These are phyloP conservation scores for Melanotaenia maccullochi DNA, from an alignment of 2,797 vertebrate genomes.

Conservation along the genomic window DNA sequence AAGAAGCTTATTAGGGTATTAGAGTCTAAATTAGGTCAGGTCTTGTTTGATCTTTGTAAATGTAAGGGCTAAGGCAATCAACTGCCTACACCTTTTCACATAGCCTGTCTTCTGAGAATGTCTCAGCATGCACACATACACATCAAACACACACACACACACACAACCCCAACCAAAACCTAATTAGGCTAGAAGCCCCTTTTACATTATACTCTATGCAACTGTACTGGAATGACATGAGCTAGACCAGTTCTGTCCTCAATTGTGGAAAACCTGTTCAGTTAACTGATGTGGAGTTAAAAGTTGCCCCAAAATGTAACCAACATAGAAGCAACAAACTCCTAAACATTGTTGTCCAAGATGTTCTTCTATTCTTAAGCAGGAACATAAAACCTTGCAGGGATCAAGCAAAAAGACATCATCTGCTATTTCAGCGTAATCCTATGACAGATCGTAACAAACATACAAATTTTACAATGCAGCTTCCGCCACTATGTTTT, in stretches of 20 bases:
- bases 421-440: neutral
- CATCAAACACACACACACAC: neutral
- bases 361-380: neutral
- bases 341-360: neutral
- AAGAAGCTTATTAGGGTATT: constrained; percentile 56
- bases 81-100: constrained; percentile 29
- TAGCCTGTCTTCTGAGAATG: constrained; percentile 13
- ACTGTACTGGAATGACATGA: constrained; percentile 27
- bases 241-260: constrained; percentile 17
- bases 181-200: constrained; percentile 39
- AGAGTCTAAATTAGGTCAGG: constrained; percentile 53
- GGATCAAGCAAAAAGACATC: neutral
- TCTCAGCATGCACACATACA: neutral
- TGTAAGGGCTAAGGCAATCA: constrained; percentile 32
- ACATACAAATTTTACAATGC: neutral
- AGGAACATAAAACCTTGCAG: too few species aligned
- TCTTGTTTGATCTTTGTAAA: constrained; percentile 64
- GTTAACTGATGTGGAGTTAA: constrained; percentile 26
- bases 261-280: constrained; percentile 36
- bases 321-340: neutral
- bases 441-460: too few species aligned
- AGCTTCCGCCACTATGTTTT: neutral
- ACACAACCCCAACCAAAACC: constrained; percentile 22
- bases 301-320: constrained; percentile 13
- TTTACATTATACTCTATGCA: constrained; percentile 15